Conservation (phyloP, 2,888 invertebrate species). For the Carcina quercana region DNA sequence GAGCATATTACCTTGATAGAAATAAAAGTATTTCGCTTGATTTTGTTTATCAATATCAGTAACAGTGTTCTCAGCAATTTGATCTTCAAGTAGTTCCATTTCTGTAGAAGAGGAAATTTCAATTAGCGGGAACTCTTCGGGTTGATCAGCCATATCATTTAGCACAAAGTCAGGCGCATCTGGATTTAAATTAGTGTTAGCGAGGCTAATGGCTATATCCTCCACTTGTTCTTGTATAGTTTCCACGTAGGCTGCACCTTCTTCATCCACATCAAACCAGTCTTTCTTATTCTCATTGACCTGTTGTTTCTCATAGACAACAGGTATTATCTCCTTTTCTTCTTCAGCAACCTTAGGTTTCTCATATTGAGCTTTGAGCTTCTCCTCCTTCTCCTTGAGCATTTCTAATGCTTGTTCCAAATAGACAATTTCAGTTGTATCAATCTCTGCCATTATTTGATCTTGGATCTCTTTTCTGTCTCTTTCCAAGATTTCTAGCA, state of each 20-base stretch:
- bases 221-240: constrained; percentile 37
- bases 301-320: constrained; percentile 45
- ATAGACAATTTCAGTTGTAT: constrained; percentile 88
- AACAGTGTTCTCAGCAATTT: constrained; percentile 24
- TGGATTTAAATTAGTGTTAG: constrained; percentile 48
- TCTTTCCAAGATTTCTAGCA: constrained; percentile 80
- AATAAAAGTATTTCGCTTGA: constrained; percentile 80
- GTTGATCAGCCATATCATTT: constrained; percentile 27
- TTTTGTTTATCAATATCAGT: constrained; percentile 54
- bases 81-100: constrained; percentile 23
- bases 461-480: constrained; percentile 80
- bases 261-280: constrained; percentile 62
- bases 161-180: constrained; percentile 45
- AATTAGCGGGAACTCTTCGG: constrained; percentile 44
- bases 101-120: constrained; percentile 27
- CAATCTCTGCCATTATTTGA: constrained; percentile 79
- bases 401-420: constrained; percentile 87
- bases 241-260: constrained; percentile 50
- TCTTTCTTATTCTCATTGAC: constrained; percentile 46
- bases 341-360: constrained; percentile 27
- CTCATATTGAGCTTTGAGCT: constrained; percentile 27
- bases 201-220: constrained; percentile 26
- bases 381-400: constrained; percentile 71
- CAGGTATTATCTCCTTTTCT: constrained; percentile 25
- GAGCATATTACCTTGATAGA: constrained; percentile 82